A percentile compares a stretch with the other conserved stretches of the same genome.
phyloP scores from a whole-genome alignment of 2,888 invertebrate genomes.

The Dione vanillae region DNA sequence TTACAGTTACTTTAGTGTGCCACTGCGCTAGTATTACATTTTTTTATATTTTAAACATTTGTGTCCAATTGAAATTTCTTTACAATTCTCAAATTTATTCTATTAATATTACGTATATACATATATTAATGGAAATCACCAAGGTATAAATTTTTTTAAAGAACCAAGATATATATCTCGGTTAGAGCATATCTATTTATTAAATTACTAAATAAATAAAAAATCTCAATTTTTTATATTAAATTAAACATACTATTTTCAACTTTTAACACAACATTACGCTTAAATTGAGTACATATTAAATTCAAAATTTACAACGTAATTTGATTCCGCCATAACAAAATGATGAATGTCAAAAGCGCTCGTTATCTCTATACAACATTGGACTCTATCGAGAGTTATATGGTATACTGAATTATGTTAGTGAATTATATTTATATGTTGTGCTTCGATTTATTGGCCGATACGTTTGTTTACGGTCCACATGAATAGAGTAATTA shows the following conservation, averaged over 20 bases:
- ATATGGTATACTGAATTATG: conserved; percentile 22
- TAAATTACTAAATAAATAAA: too few relatives aligned
- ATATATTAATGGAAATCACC: too few relatives aligned
- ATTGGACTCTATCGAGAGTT: conserved; percentile 24
- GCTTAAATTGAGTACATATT: background rate
- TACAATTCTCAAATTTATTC: too few relatives aligned
- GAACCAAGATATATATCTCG: too few relatives aligned
- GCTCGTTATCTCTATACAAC: conserved; percentile 23
- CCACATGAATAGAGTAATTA: conserved; percentile 22
- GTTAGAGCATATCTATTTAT: too few relatives aligned
- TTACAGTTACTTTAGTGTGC: too few relatives aligned
- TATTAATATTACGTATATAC: too few relatives aligned
- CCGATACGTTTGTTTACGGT: conserved; percentile 22
- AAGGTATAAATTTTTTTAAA: too few relatives aligned
- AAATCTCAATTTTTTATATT: too few relatives aligned
- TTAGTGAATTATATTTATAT: conserved; percentile 5
- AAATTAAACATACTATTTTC: background rate
- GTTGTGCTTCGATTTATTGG: conserved; percentile 20
- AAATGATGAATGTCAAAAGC: conserved; percentile 26
- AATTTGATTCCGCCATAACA: conserved; percentile 17
- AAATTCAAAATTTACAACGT: conserved; percentile 21
- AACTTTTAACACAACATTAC: background rate
- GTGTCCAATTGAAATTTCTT: too few relatives aligned
- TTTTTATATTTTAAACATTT: too few relatives aligned
- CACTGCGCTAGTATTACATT: too few relatives aligned